phyloP scores from a whole-genome alignment of 2,113 vertebrate genomes.

The Proterorhinus semilunaris region DNA sequence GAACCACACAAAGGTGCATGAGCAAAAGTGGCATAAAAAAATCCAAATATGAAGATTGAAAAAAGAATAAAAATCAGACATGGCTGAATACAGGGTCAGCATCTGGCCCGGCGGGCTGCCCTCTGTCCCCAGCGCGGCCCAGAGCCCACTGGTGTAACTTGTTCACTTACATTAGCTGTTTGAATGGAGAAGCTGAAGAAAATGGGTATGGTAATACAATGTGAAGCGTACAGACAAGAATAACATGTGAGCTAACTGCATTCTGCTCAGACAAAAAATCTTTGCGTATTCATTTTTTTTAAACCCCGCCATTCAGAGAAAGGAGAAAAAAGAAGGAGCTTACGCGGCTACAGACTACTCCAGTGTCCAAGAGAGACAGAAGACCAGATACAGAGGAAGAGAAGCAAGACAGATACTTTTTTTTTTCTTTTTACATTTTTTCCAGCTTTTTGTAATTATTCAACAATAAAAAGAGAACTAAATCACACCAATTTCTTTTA shows the following conservation, averaged over 20 bases:
- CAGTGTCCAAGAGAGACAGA: conserved; percentile 80
- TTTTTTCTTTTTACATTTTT: conserved; percentile 59
- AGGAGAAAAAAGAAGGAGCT: conserved; percentile 47
- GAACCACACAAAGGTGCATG: conserved; percentile 70
- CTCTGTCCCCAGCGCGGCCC: conserved; percentile 61
- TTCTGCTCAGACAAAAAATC: conserved; percentile 76
- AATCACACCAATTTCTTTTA: conserved; percentile 87
- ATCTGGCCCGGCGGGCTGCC: conserved; percentile 8
- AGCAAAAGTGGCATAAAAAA: conserved; percentile 17
- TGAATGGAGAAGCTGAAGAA: conserved; percentile 82
- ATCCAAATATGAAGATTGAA: no score
- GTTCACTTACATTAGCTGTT: conserved; percentile 84
- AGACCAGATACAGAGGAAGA: conserved; percentile 75
- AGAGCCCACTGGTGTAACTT: conserved; percentile 73
- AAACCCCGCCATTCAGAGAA: conserved; percentile 74
- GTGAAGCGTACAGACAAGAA: conserved; percentile 83
- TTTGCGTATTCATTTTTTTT: conserved; percentile 56
- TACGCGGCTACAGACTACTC: conserved; percentile 80
- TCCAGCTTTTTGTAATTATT: conserved; percentile 72
- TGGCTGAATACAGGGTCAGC: background rate
- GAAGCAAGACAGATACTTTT: conserved; percentile 74
- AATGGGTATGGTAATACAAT: conserved; percentile 81
- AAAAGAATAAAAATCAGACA: background rate
- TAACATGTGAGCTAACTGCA: conserved; percentile 82
- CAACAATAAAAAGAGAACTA: conserved; percentile 83